Evolutionary conservation across 2,797 vertebrate genomes (phyloP), one percentile per base, ranked within the genome.

Genomic region (Scleropages formosus): DNA sequence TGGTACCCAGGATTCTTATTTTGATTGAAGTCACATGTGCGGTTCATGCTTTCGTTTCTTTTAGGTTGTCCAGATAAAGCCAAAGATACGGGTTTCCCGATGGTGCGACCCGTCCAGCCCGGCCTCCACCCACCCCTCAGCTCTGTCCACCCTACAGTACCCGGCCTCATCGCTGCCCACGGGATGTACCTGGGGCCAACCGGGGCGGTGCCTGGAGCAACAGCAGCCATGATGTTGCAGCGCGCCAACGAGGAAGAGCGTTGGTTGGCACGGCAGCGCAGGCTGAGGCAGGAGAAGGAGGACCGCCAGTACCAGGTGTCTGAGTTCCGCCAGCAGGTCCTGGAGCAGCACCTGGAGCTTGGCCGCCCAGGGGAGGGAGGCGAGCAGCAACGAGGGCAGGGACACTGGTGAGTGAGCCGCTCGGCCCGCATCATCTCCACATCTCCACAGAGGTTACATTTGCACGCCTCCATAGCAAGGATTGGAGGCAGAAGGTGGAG

Each of bases 241-340:
- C 95, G 96, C 84, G 93, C 87, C 88, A 96, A 98, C 0, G 97
- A 99, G 88, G 97, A 99, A 81, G 97, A 99, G 86, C 95, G 97
- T 80, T 99, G 97, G 96, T 85, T 98, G 89, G 97, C 96, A 0
- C 92, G 97, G 60, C 97, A 99, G 86, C 92, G 97, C 71, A 95
- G 95, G 72, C 91, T 98, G 72, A 91, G 97, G 22, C 97, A 98
- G 80, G 97, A 99, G 89, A 99, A 99, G 81, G 97, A 98, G 73
- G 97, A 99, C 77, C 92, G 97, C 31, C 97, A 99, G 72, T 98
- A 96, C 77, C 97, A 99, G 81, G 97, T 98, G 87, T 99, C 97
- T 0, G 97, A 98, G 81, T 98, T 99, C 78, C 94, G 97, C 75
- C 97, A 99, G 85, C 97, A 99, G 84, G 96, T 99, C 78, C 87